phyloP scores from a whole-genome alignment of 1,140 invertebrate species.

The Adelges cooleyi region DNA sequence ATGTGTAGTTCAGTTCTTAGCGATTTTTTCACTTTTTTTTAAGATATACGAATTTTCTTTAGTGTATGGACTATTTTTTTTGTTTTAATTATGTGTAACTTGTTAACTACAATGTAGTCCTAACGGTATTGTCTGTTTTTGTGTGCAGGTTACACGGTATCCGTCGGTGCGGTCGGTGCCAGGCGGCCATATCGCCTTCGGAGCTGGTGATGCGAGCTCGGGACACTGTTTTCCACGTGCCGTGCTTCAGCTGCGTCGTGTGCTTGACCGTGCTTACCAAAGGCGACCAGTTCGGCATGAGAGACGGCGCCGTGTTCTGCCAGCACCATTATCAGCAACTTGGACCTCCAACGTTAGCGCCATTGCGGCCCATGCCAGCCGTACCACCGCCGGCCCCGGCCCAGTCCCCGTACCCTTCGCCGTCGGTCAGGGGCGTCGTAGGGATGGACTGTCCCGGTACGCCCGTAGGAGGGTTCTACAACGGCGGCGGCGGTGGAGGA shows the following conservation, averaged over 20 bases:
- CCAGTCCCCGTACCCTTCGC: slow-evolving; percentile 34
- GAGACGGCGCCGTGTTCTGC: slow-evolving; percentile 69
- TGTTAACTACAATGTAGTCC: too few species aligned
- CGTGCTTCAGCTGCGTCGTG: slow-evolving; percentile 88
- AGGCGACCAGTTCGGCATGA: slow-evolving; percentile 88
- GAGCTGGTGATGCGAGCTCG: slow-evolving; percentile 91
- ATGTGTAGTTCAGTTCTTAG: too few species aligned
- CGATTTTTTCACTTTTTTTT: too few species aligned
- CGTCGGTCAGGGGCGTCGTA: slow-evolving; percentile 30
- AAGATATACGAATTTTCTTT: too few species aligned
- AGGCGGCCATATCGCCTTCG: slow-evolving; percentile 77
- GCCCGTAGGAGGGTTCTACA: not conserved
- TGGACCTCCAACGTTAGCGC: slow-evolving; percentile 39
- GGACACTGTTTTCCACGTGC: slow-evolving; percentile 86
- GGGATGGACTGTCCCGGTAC: not conserved
- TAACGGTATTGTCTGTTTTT: too few species aligned
- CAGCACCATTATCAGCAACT: slow-evolving; percentile 59
- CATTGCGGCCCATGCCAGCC: slow-evolving; percentile 42
- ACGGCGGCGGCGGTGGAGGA: not conserved
- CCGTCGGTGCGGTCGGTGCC: slow-evolving; percentile 76
- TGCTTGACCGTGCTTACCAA: slow-evolving; percentile 73
- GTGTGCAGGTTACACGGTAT: slow-evolving; percentile 62
- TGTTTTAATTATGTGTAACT: too few species aligned
- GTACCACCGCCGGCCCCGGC: slow-evolving; percentile 30
- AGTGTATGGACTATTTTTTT: too few species aligned